Evolutionary conservation across 2,797 vertebrate species (phyloP), one percentile per base, ranked within the genome.

Genomic region (Myripristis jacobus): DNA sequence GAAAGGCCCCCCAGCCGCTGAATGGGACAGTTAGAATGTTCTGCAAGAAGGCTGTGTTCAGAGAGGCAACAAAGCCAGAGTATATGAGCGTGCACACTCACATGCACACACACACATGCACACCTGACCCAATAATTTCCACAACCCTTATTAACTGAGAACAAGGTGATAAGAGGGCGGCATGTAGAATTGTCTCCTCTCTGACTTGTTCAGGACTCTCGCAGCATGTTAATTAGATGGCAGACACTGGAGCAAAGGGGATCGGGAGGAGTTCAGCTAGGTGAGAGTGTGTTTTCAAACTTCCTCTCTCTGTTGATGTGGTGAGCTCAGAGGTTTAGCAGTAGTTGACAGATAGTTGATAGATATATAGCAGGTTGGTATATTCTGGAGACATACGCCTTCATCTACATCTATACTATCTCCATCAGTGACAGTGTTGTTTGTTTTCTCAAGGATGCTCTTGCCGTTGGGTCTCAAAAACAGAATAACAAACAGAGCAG

Each of bases 21-120:
- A 85, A 90, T 82, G 85, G 86, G 75, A 66, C 72, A 50, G 81
- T 87, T 51, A 87, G 85, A 89, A 92, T 81, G 85, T 92, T 94
- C 91, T 91, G 88, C 83, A 94, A 94, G 92, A 92, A 90, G 88
- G 69, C 44, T 74, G 81, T 79, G 69, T 61, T 71, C 59, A 6
- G 41, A 64, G 38, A 64, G 59, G 69, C 27, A 50, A 68, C 70
- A 85, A 60, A 66, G 43, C 70, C 57, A n/a, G 29, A 66, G 53
- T 25, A 19, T 16, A 67, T 10, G 12, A 16, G 25, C 19, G 19
- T n/a, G 51, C 24, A 7, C 4, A 38, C 4, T 2, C 55, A 63
- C 62, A 41, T 50, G 19, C 57, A 51, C 1, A 62, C 74, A 71
- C 21, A 11, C 70, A 59, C 64, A 50, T 4, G 57, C 66, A 59